A percentile compares a stretch with the other conserved stretches of the same genome.
phyloP scores from a whole-genome alignment of 2,797 vertebrate species.

The Hydrophis major region DNA sequence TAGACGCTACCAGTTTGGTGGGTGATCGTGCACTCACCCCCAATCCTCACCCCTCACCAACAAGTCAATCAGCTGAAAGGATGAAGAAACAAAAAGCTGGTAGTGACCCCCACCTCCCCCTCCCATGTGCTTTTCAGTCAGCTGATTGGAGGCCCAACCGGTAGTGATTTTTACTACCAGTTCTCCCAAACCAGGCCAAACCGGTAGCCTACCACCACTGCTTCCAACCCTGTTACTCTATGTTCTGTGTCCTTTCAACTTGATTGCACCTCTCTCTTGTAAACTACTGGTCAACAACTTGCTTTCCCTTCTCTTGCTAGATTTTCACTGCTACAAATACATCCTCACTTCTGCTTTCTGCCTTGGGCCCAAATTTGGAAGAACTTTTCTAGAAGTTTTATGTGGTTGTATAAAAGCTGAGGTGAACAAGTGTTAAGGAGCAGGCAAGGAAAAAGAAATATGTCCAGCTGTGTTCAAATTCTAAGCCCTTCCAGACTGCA shows the following conservation, averaged over 20 bases:
- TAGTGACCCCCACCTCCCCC: too few species aligned
- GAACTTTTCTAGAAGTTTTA: neutral
- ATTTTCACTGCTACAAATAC: neutral
- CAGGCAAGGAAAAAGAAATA: neutral
- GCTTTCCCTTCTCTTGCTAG: neutral
- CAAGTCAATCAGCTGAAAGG: too few species aligned
- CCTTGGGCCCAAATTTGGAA: neutral
- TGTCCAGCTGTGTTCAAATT: neutral
- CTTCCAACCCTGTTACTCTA: neutral
- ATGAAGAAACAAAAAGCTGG: too few species aligned
- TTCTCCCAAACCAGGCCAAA: too few species aligned
- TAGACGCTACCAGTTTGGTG: too few species aligned
- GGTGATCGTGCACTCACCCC: too few species aligned
- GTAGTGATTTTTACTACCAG: too few species aligned
- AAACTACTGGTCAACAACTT: neutral
- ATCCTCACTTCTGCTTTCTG: neutral
- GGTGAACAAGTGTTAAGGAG: neutral
- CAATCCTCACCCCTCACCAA: too few species aligned
- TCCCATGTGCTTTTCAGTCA: too few species aligned
- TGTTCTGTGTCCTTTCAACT: neutral
- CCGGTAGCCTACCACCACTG: too few species aligned
- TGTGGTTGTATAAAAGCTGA: neutral
- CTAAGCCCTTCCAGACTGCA: conserved; percentile 7
- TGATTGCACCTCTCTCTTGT: neutral
- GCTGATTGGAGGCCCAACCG: too few species aligned